A percentile compares a stretch with the other conserved stretches of the same genome.
Evolutionary conservation across 2,113 vertebrate genomes (phyloP).

Genomic region (Andinoacara biseriatus): DNA sequence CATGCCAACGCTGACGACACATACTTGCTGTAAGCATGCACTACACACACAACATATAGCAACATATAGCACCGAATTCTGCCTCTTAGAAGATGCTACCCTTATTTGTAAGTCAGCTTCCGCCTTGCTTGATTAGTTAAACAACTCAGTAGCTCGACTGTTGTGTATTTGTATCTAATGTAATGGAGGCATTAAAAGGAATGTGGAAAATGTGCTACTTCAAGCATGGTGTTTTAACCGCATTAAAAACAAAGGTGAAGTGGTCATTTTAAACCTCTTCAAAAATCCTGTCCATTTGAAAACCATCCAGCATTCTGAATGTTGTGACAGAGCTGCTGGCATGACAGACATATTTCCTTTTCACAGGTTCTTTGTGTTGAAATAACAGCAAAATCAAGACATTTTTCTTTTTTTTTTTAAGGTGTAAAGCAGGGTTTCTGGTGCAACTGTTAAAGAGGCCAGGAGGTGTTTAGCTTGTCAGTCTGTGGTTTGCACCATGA

Average conservation of each 20-base stretch:
- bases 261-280: slow-evolving; percentile 42
- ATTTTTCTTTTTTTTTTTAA: slow-evolving; percentile 59
- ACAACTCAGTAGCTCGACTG: slow-evolving; percentile 4
- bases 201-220: slow-evolving; percentile 43
- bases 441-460: slow-evolving; percentile 18
- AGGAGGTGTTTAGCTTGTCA: slow-evolving; percentile 14
- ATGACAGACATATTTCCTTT: slow-evolving; percentile 42
- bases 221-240: slow-evolving; percentile 49
- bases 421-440: slow-evolving; percentile 49
- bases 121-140: slow-evolving; percentile 39
- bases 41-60: slow-evolving; percentile 7
- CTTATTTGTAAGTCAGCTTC: slow-evolving; percentile 42
- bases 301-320: slow-evolving; percentile 47
- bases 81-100: neutral
- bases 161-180: slow-evolving; percentile 24
- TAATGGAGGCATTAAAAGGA: slow-evolving; percentile 34
- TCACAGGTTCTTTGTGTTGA: slow-evolving; percentile 36
- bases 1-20: slow-evolving; percentile 35
- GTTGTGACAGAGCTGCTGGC: slow-evolving; percentile 28
- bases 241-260: slow-evolving; percentile 53
- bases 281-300: slow-evolving; percentile 43
- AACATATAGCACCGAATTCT: slow-evolving; percentile 11
- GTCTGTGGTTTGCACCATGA: slow-evolving; percentile 13
- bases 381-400: slow-evolving; percentile 46
- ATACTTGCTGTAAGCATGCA: slow-evolving; percentile 16